Evolutionary conservation across 2,113 vertebrate species (phyloP), one percentile per base, ranked within the genome.

Genomic region (Onychostruthus taczanowskii): DNA sequence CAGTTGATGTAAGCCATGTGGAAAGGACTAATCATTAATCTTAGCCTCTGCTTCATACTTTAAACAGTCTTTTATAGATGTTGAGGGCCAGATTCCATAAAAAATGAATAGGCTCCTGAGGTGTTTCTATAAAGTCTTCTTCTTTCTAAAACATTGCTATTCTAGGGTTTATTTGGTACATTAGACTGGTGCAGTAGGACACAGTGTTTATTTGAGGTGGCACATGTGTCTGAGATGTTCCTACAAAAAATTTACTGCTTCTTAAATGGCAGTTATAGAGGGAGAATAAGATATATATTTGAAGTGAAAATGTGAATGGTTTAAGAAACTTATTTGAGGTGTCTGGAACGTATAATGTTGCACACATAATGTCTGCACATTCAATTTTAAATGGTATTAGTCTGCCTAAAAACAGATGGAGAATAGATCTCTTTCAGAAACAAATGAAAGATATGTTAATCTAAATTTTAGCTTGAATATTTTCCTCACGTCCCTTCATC

Each of bases 1-100:
- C 75, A 56, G 70, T 27, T 94, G 87, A 91, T 66, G 46, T 82
- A 77, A 91, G 63, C 43, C 72, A 84, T 77, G 59, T 90, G 63
- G 82, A 67, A 94, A 85, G 26, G 46, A 35, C 80, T 83, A 69
- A 69, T 77, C 73, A 63, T 95, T 92, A 84, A 84, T 90, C 64
- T 81, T 52, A 92, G 68, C 20, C 68, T 81, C 30, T 81, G 53
- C 72, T 94, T 88, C 68, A 30, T 63, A 44, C 47, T 91, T 86
- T 9, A 84, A 88, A 56, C 52, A 75, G 13, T 61, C 61, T 52
- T 88, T 88, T 52, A n/a, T 43, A 84, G 76, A 67, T 74, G 24
- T 37, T 70, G 58, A 67, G 49, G 59, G 22, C 35, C 56, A 93
- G 61, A 84, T 77, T 90, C 70, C 90, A 22, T 47, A 68, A 69